These are phyloP conservation scores for Brachycybe producta DNA, from an alignment of 2,888 invertebrate species.

Conservation along the genomic window DNA sequence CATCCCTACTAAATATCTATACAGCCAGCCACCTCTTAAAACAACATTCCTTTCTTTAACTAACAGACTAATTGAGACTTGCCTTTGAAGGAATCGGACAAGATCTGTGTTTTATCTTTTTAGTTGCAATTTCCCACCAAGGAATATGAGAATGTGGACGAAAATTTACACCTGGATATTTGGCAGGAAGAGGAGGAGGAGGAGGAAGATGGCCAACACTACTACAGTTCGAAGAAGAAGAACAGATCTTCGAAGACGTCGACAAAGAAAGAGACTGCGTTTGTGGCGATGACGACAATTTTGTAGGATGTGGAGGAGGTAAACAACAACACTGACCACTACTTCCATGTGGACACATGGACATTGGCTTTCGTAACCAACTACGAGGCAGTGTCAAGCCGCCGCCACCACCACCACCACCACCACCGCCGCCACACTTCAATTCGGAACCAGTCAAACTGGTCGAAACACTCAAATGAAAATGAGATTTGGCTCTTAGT, in stretches of 20 bases:
- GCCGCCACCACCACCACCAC: neutral
- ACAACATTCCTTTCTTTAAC: neutral
- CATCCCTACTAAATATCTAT: neutral
- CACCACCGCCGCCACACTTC: conserved; percentile 1
- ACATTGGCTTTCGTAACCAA: neutral
- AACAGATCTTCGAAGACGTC: neutral
- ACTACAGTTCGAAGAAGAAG: neutral
- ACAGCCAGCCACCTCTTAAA: too few species aligned
- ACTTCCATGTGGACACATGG: neutral
- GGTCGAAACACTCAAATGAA: neutral
- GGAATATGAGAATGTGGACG: conserved; percentile 55
- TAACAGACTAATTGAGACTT: neutral
- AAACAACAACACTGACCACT: neutral
- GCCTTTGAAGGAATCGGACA: conserved; percentile 43
- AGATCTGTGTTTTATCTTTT: conserved; percentile 58
- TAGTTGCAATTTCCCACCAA: conserved; percentile 78
- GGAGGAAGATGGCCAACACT: neutral
- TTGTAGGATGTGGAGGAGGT: neutral
- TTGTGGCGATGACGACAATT: neutral
- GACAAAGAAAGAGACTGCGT: neutral
- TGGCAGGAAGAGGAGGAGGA: neutral
- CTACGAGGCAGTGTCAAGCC: neutral
- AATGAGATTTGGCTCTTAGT: conserved; percentile 4
- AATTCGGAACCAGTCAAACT: too few species aligned
- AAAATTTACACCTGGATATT: conserved; percentile 18